Percentiles rank a stretch among this genome's conserved stretches.
These are phyloP conservation scores for Leptinotarsa tumamoca DNA, from an alignment of 2,888 invertebrate species.

Conservation along the genomic window DNA sequence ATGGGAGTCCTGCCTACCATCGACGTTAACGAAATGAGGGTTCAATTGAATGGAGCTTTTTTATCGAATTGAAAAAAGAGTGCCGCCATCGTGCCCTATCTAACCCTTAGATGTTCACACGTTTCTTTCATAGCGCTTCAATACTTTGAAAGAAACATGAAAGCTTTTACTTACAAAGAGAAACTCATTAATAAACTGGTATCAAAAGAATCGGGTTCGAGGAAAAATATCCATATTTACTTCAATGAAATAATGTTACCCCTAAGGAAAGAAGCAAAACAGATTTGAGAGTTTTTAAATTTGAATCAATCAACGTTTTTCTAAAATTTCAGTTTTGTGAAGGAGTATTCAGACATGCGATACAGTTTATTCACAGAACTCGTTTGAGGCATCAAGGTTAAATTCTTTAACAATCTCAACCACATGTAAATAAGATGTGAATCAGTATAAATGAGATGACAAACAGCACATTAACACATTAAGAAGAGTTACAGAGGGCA, in stretches of 20 bases:
- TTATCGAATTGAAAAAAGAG: conserved; percentile 7
- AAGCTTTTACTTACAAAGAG: conserved; percentile 19
- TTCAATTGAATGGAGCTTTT: neutral
- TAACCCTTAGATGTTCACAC: conserved; percentile 21
- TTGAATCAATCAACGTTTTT: neutral
- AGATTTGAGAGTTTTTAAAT: neutral
- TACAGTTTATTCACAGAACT: too few relatives aligned
- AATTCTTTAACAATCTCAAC: too few relatives aligned
- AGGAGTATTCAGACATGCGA: neutral
- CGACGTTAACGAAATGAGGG: conserved; percentile 28
- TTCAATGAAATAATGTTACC: neutral
- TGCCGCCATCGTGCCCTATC: conserved; percentile 22
- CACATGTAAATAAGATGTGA: too few relatives aligned
- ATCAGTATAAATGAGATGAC: too few relatives aligned
- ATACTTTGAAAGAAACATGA: conserved; percentile 17
- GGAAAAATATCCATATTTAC: conserved; percentile 14
- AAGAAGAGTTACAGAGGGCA: too few relatives aligned
- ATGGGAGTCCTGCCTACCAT: conserved; percentile 3
- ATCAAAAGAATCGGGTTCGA: conserved; percentile 14
- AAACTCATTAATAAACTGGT: conserved; percentile 12
- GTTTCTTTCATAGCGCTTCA: conserved; percentile 16
- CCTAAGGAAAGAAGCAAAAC: neutral
- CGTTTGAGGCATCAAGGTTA: too few relatives aligned
- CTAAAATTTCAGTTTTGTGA: neutral
- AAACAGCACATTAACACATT: too few relatives aligned